phyloP scores from a whole-genome alignment of 1,140 invertebrate genomes.

The Caerostris extrusa region DNA sequence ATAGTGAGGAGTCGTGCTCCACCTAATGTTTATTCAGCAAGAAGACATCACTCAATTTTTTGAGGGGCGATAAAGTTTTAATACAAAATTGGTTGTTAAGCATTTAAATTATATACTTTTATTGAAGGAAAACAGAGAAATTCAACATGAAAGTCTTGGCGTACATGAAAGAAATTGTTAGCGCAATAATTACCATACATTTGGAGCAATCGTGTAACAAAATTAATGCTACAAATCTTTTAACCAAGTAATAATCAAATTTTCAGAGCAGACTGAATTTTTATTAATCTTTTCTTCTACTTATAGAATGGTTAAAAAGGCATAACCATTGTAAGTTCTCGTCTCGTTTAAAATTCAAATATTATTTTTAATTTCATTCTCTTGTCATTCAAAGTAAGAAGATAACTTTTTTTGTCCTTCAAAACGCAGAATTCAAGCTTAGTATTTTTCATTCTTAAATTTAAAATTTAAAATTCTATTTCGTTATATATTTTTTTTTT shows the following conservation, averaged over 20 bases:
- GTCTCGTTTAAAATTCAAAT: too few species aligned
- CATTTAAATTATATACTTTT: slow-evolving; percentile 28
- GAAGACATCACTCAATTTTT: slow-evolving; percentile 7
- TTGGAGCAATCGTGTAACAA: neutral
- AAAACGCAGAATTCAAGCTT: neutral
- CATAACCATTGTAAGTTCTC: too few species aligned
- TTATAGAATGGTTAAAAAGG: too few species aligned
- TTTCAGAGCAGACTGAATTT: neutral
- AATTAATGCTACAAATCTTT: neutral
- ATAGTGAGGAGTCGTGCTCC: neutral
- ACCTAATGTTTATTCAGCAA: slow-evolving; percentile 18
- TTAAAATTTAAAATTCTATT: neutral
- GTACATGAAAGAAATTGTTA: neutral
- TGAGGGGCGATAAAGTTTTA: neutral
- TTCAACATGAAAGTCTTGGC: neutral
- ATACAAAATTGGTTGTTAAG: neutral
- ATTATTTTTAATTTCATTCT: neutral
- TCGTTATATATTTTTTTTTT: neutral
- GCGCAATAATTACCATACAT: neutral
- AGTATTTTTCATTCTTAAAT: neutral
- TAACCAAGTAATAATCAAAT: neutral
- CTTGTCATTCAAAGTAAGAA: neutral
- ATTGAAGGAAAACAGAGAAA: neutral
- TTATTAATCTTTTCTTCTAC: neutral
- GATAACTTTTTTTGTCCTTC: neutral